These are phyloP conservation scores for Myrmecophaga tridactyla DNA, from an alignment of 2,113 vertebrate genomes.

Conservation along the genomic window DNA sequence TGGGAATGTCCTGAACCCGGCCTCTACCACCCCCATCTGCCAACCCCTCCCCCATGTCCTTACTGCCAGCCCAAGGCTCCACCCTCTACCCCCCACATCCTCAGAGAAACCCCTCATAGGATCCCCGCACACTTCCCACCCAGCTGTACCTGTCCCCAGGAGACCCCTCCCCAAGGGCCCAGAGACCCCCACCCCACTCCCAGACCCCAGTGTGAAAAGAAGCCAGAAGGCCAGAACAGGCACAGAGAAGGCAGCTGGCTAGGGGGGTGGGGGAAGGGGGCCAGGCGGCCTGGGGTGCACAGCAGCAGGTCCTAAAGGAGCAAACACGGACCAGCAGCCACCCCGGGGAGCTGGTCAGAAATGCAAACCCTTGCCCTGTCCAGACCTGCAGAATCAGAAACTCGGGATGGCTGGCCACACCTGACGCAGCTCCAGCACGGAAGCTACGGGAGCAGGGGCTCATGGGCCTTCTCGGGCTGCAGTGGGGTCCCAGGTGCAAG, in stretches of 20 bases:
- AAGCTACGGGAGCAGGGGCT: neutral
- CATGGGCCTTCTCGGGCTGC: neutral
- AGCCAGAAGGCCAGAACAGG: no score
- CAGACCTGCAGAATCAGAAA: neutral
- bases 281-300: neutral
- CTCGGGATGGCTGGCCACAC: no score
- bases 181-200: no score
- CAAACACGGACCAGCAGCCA: no score
- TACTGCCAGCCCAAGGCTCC: no score
- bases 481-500: neutral
- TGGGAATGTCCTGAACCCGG: neutral
- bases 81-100: neutral
- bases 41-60: neutral
- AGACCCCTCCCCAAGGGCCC: neutral
- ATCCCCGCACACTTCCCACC: neutral
- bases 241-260: neutral
- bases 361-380: neutral
- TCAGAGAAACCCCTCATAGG: neutral
- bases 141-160: neutral
- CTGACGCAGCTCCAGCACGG: no score
- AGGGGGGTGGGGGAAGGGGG: neutral
- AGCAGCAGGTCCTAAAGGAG: no score
- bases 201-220: neutral
- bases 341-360: neutral
- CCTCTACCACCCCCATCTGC: no score